phyloP scores from a whole-genome alignment of 1,140 invertebrate genomes.

The Aplysia californica region DNA sequence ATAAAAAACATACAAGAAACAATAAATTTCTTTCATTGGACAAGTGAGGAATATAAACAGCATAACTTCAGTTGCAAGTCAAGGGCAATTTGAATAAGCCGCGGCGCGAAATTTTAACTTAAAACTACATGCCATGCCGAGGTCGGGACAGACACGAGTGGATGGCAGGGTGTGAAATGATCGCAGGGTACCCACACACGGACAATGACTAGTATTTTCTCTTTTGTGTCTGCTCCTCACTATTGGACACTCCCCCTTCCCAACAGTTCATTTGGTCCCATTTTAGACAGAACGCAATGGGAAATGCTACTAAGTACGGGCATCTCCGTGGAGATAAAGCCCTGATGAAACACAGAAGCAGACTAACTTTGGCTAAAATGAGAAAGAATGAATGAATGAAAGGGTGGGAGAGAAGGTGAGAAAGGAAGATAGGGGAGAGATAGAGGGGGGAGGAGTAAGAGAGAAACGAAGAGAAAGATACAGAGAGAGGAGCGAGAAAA shows the following conservation, averaged over 20 bases:
- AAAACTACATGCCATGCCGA: too few relatives aligned
- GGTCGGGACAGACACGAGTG: too few relatives aligned
- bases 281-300: not conserved
- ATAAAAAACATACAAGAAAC: not conserved
- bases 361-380: not conserved
- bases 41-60: too few relatives aligned
- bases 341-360: not conserved
- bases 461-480: not conserved
- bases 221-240: too few relatives aligned
- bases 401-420: slow-evolving; percentile 1
- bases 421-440: not conserved
- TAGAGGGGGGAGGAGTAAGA: not conserved
- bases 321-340: not conserved
- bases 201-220: too few relatives aligned
- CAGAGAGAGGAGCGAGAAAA: not conserved
- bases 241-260: not conserved
- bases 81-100: too few relatives aligned
- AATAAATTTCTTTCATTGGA: too few relatives aligned
- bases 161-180: too few relatives aligned
- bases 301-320: not conserved
- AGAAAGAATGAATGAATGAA: not conserved
- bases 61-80: too few relatives aligned
- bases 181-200: too few relatives aligned
- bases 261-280: not conserved
- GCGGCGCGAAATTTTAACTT: too few relatives aligned